Conservation (phyloP, 2,888 invertebrate genomes). For the Petrophora chlorosata region DNA sequence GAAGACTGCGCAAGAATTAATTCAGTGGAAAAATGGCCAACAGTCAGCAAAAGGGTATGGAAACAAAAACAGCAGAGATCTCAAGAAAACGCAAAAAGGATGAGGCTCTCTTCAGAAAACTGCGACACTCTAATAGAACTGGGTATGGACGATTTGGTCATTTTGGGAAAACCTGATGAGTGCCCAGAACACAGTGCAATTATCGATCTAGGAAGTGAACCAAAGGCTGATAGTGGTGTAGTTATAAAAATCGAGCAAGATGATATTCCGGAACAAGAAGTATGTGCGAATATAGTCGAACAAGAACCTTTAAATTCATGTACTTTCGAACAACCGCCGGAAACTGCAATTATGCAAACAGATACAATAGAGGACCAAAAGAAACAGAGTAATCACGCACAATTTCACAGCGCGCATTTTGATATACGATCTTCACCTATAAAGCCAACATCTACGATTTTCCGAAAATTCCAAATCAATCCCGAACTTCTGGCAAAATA, state of each 20-base stretch:
- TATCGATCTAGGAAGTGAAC: slow-evolving; percentile 30
- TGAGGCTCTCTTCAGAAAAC: slow-evolving; percentile 56
- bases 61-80: slow-evolving; percentile 57
- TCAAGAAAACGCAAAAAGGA: slow-evolving; percentile 59
- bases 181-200: slow-evolving; percentile 31
- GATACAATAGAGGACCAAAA: slow-evolving; percentile 32
- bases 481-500: slow-evolving; percentile 67
- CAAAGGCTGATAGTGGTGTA: slow-evolving; percentile 33
- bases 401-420: slow-evolving; percentile 75
- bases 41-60: slow-evolving; percentile 62
- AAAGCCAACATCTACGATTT: slow-evolving; percentile 69
- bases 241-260: slow-evolving; percentile 26
- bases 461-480: slow-evolving; percentile 72
- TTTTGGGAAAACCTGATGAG: slow-evolving; percentile 11
- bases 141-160: slow-evolving; percentile 53
- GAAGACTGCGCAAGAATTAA: slow-evolving; percentile 68
- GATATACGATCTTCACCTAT: slow-evolving; percentile 77
- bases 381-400: slow-evolving; percentile 50
- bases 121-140: slow-evolving; percentile 54
- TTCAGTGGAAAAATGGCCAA: slow-evolving; percentile 67
- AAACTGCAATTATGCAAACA: slow-evolving; percentile 16
- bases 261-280: slow-evolving; percentile 12
- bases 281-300: slow-evolving; percentile 14
- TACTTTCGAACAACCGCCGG: slow-evolving; percentile 1
- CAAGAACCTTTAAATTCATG: slow-evolving; percentile 6